phyloP scores from a whole-genome alignment of 2,888 invertebrate genomes.

The Sympetrum striolatum region DNA sequence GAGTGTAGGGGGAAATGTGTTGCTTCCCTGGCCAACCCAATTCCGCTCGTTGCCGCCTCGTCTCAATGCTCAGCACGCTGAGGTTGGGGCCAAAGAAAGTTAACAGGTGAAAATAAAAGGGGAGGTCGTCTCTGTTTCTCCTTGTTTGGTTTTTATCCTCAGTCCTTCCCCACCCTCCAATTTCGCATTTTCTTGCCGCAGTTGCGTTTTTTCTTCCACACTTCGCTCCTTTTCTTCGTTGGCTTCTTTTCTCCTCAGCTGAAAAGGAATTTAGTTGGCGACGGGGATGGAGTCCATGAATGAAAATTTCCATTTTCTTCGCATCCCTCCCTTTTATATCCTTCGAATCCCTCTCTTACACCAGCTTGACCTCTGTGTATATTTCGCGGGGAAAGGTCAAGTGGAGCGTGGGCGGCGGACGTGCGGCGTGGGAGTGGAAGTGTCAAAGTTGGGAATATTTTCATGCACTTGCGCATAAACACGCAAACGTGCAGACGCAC shows the following conservation, averaged over 20 bases:
- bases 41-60: slow-evolving; percentile 8
- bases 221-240: background rate
- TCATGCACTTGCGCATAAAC: background rate
- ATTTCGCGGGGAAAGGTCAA: background rate
- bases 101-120: slow-evolving; percentile 41
- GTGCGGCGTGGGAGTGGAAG: background rate
- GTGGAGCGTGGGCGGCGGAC: background rate
- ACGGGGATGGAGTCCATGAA: background rate
- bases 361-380: background rate
- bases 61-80: slow-evolving; percentile 19
- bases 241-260: background rate
- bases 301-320: slow-evolving; percentile 3
- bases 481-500: too few species aligned
- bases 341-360: background rate
- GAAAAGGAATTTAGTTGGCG: background rate
- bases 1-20: background rate
- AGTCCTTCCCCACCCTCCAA: background rate
- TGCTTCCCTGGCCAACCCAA: slow-evolving; percentile 36
- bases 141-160: background rate
- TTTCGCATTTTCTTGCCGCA: background rate
- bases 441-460: background rate
- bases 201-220: background rate
- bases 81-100: slow-evolving; percentile 16
- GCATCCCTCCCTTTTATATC: background rate
- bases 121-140: slow-evolving; percentile 9